Conservation (phyloP, 2,797 vertebrate genomes). For the Euthynnus affinis region DNA sequence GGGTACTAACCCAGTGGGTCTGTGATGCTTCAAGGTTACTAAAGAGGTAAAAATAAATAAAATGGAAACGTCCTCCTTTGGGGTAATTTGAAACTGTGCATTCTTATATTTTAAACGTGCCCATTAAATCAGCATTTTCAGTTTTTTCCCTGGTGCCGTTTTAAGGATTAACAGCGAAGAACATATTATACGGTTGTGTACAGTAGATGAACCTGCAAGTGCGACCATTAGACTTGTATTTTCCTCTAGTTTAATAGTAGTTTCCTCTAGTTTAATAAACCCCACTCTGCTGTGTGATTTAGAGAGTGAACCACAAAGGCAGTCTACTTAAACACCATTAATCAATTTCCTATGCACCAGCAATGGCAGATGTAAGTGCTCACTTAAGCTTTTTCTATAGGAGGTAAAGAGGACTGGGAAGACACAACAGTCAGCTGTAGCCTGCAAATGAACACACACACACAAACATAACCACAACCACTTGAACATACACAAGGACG, state of each 20-base stretch:
- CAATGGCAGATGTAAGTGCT: constrained; percentile 69
- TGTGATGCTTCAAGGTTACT: constrained; percentile 31
- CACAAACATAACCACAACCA: constrained; percentile 12
- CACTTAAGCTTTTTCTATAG: constrained; percentile 67
- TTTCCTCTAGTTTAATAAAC: constrained; percentile 43
- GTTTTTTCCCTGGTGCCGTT: constrained; percentile 4
- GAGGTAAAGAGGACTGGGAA: constrained; percentile 45
- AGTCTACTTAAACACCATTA: constrained; percentile 77
- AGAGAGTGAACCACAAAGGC: constrained; percentile 57
- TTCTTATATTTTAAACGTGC: constrained; percentile 2
- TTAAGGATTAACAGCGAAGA: constrained; percentile 19
- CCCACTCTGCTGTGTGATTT: constrained; percentile 61
- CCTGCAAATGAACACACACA: constrained; percentile 18
- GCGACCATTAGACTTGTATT: constrained; percentile 38
- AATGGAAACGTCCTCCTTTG: constrained; percentile 11
- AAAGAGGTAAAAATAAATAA: constrained; percentile 21
- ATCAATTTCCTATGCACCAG: constrained; percentile 66
- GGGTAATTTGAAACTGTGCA: constrained; percentile 9
- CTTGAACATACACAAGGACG: constrained; percentile 17
- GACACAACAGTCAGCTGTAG: constrained; percentile 35
- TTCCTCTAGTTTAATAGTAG: constrained; percentile 29
- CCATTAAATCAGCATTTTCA: constrained; percentile 12
- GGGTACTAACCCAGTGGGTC: constrained; percentile 2
- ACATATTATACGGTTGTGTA: constrained; percentile 1
- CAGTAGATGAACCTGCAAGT: neutral